Base-by-base conservation (phyloP, 2,888 invertebrate genomes). In the Lasiommata megera region DNA sequence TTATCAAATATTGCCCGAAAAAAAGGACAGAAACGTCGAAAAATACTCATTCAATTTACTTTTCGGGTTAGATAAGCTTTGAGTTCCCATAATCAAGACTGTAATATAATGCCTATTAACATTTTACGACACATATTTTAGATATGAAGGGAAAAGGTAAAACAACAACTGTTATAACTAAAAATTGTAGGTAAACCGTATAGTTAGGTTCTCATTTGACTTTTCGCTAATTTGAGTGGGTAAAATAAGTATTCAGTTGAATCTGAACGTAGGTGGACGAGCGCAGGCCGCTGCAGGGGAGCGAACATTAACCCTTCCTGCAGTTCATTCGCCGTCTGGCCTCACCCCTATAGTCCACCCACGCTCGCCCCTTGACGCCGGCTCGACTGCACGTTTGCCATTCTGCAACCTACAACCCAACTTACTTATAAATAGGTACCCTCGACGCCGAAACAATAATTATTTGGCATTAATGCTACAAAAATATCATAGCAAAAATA, bases 291-390 rank as follows among this genome's bases (percentile, higher is more conserved):
- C 79, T 91, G 89, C 89, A 90, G 88, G 89, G 88, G 89, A 85
- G 90, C 90, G 89, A 74, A 83, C 92, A 79, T 84, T 88, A 88
- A 88, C 80, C 92, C 92, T 79, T 92, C 89, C 81, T 92, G 87
- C 90, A 93, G 93, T 89, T 92, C 92, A 88, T 92, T 92, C 87
- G 88, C 90, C 85, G 92, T 92, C 92, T 92, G 90, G 92, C 91
- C 92, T 87, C 92, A 92, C 88, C 91, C 92, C 87, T 74, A 71
- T 65, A 69, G 61, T 54, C 77, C 79, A 67, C 85, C 83, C 77
- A 67, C 79, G 71, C 71, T 69, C 80, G 77, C 76, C 68, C 69
- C 74, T 75, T 70, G 80, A 63, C 67, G 63, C 64, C 71, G 76
- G 72, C 77, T 73, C 79, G 77, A 74, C 80, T 86, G 82, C 84